Percentiles rank a stretch among this genome's conserved stretches.
Conservation (phyloP, 2,113 vertebrate species). For the Plecotus auritus region DNA sequence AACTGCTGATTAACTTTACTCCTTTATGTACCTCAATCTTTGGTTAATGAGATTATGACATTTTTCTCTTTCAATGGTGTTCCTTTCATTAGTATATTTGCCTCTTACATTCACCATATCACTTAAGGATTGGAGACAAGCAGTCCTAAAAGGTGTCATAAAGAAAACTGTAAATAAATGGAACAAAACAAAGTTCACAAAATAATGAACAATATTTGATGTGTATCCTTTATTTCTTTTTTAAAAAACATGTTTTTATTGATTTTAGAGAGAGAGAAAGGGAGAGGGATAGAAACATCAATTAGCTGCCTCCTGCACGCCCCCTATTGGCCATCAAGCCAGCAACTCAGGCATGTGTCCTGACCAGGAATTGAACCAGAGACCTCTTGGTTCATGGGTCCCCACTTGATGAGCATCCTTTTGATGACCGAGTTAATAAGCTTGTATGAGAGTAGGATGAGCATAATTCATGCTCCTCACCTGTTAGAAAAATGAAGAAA, state of each 20-base stretch:
- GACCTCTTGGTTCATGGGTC: too few species aligned
- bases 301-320: too few species aligned
- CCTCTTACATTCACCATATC: background rate
- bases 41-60: background rate
- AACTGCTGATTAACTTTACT: background rate
- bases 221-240: background rate
- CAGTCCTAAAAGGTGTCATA: background rate
- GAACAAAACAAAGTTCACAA: background rate
- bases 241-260: too few species aligned
- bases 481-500: background rate
- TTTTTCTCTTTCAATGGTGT: background rate
- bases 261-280: too few species aligned
- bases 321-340: too few species aligned
- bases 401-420: background rate
- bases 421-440: background rate
- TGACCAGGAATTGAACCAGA: too few species aligned
- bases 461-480: background rate
- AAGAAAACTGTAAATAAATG: background rate
- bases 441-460: background rate
- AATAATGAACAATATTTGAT: constrained; percentile 20
- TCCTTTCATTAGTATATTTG: background rate
- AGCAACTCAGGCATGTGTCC: too few species aligned
- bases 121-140: background rate
- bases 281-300: too few species aligned
- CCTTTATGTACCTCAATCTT: background rate